Evolutionary conservation across 2,797 vertebrate genomes (phyloP).

Genomic region (Phoxinus dragarum): DNA sequence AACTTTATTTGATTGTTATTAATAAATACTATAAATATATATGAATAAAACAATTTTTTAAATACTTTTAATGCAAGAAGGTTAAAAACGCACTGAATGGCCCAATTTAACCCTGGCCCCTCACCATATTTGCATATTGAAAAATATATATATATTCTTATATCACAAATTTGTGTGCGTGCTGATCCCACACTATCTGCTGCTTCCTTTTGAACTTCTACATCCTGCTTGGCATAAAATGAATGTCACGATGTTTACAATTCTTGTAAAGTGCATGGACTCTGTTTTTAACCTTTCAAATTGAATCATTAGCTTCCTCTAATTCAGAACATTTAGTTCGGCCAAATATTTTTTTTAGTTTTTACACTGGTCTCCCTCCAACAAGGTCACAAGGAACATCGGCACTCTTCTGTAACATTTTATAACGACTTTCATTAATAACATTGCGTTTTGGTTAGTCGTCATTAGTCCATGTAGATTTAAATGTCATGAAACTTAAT

Average conservation of each 20-base stretch:
- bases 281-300: conserved; percentile 18
- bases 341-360: conserved; percentile 17
- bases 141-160: background rate
- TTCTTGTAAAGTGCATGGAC: conserved; percentile 3
- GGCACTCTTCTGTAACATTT: background rate
- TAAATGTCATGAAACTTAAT: background rate
- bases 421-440: background rate
- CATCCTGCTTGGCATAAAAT: conserved; percentile 7
- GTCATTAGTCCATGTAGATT: background rate
- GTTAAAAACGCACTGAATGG: background rate
- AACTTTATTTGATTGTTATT: too few relatives aligned
- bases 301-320: background rate
- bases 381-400: background rate
- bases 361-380: background rate
- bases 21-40: too few relatives aligned
- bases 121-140: conserved; percentile 2
- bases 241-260: background rate
- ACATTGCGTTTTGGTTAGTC: background rate
- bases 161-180: background rate
- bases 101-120: too few relatives aligned
- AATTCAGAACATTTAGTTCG: background rate
- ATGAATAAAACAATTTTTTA: too few relatives aligned
- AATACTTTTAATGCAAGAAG: background rate
- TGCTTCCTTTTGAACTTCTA: background rate
- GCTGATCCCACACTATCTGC: background rate